Percentiles rank a stretch among this genome's conserved stretches.
Evolutionary conservation across 2,797 vertebrate species (phyloP).

Genomic region (Bradypodion ventrale): DNA sequence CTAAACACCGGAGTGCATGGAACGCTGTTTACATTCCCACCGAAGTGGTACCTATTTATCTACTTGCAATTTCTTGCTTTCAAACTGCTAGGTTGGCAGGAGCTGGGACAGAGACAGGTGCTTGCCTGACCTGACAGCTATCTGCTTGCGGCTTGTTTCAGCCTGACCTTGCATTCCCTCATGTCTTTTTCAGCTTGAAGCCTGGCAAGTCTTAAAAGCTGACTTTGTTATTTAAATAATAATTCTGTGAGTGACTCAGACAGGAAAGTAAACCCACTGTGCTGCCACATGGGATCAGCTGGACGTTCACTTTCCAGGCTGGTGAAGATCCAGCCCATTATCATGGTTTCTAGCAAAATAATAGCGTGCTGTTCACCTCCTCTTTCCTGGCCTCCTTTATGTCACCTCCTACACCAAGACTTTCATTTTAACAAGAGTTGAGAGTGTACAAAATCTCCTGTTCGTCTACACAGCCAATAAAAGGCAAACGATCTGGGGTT

Average conservation of each 20-base stretch:
- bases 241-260: slow-evolving; percentile 15
- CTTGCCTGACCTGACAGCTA: slow-evolving; percentile 6
- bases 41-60: too few species aligned
- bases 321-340: slow-evolving; percentile 8
- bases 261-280: slow-evolving; percentile 7
- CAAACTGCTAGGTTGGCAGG: too few species aligned
- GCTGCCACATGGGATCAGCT: slow-evolving; percentile 30
- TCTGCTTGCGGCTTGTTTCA: slow-evolving; percentile 12
- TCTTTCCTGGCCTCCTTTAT: background rate
- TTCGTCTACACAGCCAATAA: background rate
- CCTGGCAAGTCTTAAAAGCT: slow-evolving; percentile 36
- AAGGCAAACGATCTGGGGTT: background rate
- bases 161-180: slow-evolving; percentile 18
- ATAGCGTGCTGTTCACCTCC: background rate
- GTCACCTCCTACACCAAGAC: background rate
- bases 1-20: too few species aligned
- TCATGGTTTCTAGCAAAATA: background rate
- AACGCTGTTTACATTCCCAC: too few species aligned
- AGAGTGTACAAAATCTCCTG: background rate
- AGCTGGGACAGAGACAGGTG: too few species aligned
- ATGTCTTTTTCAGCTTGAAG: slow-evolving; percentile 8
- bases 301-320: slow-evolving; percentile 16
- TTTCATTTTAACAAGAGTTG: slow-evolving; percentile 4
- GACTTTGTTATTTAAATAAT: slow-evolving; percentile 41
- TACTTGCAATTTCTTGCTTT: too few species aligned